These are phyloP conservation scores for Thermophis baileyi DNA, from an alignment of 2,113 vertebrate species.

Conservation along the genomic window DNA sequence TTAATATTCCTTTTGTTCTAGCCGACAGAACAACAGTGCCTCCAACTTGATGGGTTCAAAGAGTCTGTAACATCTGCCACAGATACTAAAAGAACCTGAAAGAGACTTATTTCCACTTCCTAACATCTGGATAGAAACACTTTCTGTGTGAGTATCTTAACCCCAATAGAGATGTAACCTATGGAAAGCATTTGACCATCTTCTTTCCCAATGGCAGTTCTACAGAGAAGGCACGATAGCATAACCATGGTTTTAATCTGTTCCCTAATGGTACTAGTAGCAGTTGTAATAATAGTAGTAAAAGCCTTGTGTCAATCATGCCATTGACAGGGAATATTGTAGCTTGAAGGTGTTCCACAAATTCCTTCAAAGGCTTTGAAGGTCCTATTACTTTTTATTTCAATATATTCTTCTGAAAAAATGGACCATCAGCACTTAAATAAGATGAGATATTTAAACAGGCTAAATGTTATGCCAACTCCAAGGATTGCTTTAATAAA, in stretches of 20 bases:
- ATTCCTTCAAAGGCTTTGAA: background rate
- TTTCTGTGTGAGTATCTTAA: background rate
- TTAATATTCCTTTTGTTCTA: background rate
- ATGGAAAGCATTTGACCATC: background rate
- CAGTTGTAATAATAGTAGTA: background rate
- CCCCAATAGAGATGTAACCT: background rate
- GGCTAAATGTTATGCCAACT: background rate
- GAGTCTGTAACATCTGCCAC: background rate
- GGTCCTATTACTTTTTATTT: background rate
- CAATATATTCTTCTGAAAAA: background rate
- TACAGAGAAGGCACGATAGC: background rate
- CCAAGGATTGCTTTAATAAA: background rate
- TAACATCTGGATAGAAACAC: background rate
- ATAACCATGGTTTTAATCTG: background rate
- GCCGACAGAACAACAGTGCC: background rate
- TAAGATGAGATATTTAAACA: background rate
- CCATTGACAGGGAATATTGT: background rate
- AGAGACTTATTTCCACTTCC: background rate
- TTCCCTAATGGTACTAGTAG: background rate
- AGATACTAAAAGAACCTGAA: background rate
- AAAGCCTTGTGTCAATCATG: background rate
- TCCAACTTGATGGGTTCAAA: background rate
- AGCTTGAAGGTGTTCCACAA: background rate
- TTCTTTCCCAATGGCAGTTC: conserved; percentile 9
- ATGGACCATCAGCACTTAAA: background rate